Conservation (phyloP, 2,113 vertebrate genomes). For the Hassar affinis region DNA sequence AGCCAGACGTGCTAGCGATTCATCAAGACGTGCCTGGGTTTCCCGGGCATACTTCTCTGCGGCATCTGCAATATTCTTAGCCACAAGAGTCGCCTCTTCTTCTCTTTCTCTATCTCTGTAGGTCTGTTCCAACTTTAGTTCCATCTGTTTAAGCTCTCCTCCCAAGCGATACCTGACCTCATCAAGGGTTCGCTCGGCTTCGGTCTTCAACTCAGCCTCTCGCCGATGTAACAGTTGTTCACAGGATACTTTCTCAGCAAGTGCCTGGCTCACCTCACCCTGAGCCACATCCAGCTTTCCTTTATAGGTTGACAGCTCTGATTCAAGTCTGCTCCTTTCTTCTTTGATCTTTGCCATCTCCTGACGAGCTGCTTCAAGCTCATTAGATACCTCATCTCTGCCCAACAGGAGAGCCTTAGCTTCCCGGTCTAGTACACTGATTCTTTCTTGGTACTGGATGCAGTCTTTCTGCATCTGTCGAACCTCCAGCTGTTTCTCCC, state of each 20-base stretch:
- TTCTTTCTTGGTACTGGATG: conserved; percentile 89
- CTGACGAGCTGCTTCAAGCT: conserved; percentile 70
- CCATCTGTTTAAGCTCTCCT: conserved; percentile 76
- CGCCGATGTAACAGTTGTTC: conserved; percentile 67
- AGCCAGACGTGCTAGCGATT: conserved; percentile 85
- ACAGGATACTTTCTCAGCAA: conserved; percentile 70
- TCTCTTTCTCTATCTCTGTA: conserved; percentile 73
- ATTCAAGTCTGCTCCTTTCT: conserved; percentile 68
- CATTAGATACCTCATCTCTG: conserved; percentile 74
- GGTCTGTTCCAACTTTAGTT: conserved; percentile 79
- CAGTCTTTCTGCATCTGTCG: conserved; percentile 90
- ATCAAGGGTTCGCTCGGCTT: conserved; percentile 82
- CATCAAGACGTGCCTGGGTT: conserved; percentile 79
- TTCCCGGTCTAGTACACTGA: conserved; percentile 82
- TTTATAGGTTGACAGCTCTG: conserved; percentile 75
- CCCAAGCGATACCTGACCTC: conserved; percentile 83
- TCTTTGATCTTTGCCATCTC: conserved; percentile 68
- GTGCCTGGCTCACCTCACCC: conserved; percentile 74
- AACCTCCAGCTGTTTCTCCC: conserved; percentile 92
- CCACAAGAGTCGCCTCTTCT: conserved; percentile 70
- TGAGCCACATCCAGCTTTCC: conserved; percentile 78
- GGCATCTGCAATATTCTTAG: conserved; percentile 67
- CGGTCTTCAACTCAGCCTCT: conserved; percentile 77
- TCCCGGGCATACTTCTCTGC: conserved; percentile 77
- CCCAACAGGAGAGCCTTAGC: conserved; percentile 80